phyloP scores from a whole-genome alignment of 2,113 vertebrate species.

The Vombatus ursinus region DNA sequence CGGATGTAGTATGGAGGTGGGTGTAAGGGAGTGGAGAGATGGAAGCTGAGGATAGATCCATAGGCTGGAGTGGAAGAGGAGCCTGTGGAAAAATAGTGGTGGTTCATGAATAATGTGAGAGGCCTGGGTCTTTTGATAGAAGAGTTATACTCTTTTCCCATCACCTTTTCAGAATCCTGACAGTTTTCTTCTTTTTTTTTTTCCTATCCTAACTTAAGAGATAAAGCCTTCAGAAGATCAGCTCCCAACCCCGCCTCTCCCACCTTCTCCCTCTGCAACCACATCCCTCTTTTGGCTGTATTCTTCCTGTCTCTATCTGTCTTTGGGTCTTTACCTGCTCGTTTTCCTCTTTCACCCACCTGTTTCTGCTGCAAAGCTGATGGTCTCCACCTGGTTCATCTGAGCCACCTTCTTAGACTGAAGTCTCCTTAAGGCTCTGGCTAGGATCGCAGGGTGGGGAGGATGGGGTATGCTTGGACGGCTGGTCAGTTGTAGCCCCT shows the following conservation, averaged over 20 bases:
- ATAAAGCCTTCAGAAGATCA: background rate
- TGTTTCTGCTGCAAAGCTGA: constrained; percentile 72
- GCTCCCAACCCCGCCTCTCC: background rate
- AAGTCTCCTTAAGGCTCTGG: constrained; percentile 69
- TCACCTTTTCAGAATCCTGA: background rate
- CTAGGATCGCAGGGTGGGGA: constrained; percentile 57
- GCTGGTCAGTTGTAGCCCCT: constrained; percentile 85
- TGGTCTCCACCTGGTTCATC: constrained; percentile 49
- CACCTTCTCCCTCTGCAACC: constrained; percentile 1
- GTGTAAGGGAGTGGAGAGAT: constrained; percentile 50
- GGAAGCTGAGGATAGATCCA: constrained; percentile 66
- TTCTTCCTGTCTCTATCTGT: background rate
- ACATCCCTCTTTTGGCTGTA: background rate
- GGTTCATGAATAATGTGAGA: background rate
- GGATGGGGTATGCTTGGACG: constrained; percentile 59
- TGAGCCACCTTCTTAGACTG: constrained; percentile 77
- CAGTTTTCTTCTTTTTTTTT: background rate
- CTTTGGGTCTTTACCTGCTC: background rate
- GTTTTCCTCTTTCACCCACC: constrained; percentile 43
- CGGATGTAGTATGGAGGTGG: constrained; percentile 36
- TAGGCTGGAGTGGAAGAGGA: constrained; percentile 24
- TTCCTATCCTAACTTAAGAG: background rate
- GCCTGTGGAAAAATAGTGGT: constrained; percentile 15
- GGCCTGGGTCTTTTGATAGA: background rate
- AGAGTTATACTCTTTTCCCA: background rate